Percentiles rank a stretch among this genome's conserved stretches.
phyloP scores from a whole-genome alignment of 2,888 invertebrate genomes.

The Ochropleura leucogaster region DNA sequence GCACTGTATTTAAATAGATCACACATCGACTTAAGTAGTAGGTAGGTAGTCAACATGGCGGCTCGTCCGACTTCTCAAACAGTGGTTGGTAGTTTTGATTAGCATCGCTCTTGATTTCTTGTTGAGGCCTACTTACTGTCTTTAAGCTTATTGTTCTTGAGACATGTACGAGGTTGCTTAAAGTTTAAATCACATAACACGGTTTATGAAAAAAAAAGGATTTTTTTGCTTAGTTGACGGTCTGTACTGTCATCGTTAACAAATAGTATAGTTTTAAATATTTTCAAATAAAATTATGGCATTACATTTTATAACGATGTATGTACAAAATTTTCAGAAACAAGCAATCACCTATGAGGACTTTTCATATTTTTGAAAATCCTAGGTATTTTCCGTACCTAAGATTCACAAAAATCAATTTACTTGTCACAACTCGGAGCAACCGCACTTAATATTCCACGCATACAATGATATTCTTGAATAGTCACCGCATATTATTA shows the following conservation, averaged over 20 bases:
- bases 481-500: conserved; percentile 58
- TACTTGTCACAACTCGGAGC: not conserved
- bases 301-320: too few relatives aligned
- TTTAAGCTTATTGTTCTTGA: conserved; percentile 42
- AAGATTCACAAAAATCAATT: not conserved
- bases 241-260: not conserved
- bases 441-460: conserved; percentile 53
- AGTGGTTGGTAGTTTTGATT: conserved; percentile 32
- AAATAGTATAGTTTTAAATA: too few relatives aligned
- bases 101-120: conserved; percentile 58
- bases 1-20: conserved; percentile 39
- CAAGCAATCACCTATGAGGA: too few relatives aligned
- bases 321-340: too few relatives aligned
- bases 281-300: not conserved
- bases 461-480: conserved; percentile 52
- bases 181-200: not conserved
- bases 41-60: conserved; percentile 11
- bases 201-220: not conserved
- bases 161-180: conserved; percentile 8
- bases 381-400: too few relatives aligned
- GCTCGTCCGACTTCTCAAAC: conserved; percentile 44
- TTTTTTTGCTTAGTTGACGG: not conserved
- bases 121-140: conserved; percentile 52
- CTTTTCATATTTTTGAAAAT: too few relatives aligned
- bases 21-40: conserved; percentile 27